Percentiles rank a stretch among this genome's conserved stretches.
phyloP scores from a whole-genome alignment of 2,113 vertebrate species.

The Candoia aspera region DNA sequence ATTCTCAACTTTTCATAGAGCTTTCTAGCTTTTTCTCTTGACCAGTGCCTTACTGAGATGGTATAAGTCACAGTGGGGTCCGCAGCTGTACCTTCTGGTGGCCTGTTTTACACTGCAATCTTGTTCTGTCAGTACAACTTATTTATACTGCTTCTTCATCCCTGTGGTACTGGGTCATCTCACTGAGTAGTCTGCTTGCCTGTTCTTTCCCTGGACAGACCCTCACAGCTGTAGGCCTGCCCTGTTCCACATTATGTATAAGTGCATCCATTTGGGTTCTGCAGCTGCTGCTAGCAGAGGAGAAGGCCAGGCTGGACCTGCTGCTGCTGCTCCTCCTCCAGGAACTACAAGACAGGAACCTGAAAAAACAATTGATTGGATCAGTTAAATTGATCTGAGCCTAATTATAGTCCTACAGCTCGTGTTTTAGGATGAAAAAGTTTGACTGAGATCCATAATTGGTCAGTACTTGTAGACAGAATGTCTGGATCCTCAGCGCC shows the following conservation, averaged over 20 bases:
- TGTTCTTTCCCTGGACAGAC: not conserved
- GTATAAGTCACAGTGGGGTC: too few relatives aligned
- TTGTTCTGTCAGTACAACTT: not conserved
- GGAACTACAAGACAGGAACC: not conserved
- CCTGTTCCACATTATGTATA: not conserved
- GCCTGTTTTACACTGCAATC: not conserved
- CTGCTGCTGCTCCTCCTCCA: not conserved
- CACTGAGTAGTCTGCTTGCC: not conserved
- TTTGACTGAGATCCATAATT: not conserved
- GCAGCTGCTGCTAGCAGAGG: not conserved
- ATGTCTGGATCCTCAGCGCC: not conserved
- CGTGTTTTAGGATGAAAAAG: not conserved
- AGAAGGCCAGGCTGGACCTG: not conserved
- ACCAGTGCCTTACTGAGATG: not conserved
- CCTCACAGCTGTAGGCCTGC: not conserved
- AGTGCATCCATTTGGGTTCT: not conserved
- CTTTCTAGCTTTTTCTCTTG: not conserved
- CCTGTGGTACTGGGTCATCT: not conserved
- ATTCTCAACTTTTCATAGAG: not conserved
- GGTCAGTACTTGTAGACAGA: not conserved
- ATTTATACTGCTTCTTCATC: not conserved
- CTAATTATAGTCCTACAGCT: conserved; percentile 15
- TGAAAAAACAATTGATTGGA: conserved; percentile 13
- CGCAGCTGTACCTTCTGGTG: not conserved
- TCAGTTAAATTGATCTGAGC: not conserved